phyloP scores from a whole-genome alignment of 2,888 invertebrate species.

The Diplolepis rosae region DNA sequence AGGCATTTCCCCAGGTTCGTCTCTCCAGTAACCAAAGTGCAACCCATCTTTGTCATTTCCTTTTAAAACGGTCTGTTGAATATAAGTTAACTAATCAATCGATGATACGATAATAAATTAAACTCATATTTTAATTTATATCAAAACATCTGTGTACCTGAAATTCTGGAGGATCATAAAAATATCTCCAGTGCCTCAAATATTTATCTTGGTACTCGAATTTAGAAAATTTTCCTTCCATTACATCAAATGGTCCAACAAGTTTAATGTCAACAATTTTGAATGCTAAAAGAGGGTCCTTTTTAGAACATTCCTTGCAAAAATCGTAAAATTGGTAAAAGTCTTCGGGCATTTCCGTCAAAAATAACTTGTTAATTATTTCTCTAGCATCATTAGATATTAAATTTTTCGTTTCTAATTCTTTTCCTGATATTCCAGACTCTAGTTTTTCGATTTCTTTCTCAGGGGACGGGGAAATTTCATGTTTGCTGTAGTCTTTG shows the following conservation, averaged over 20 bases:
- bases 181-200: conserved; percentile 91
- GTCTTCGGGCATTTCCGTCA: conserved; percentile 92
- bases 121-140: not conserved
- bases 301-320: conserved; percentile 77
- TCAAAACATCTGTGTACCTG: conserved; percentile 76
- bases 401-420: not conserved
- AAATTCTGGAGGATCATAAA: conserved; percentile 95
- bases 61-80: conserved; percentile 81
- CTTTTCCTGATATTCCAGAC: not conserved
- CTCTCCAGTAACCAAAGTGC: conserved; percentile 94
- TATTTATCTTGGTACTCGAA: conserved; percentile 79
- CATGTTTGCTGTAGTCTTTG: not conserved
- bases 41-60: conserved; percentile 81
- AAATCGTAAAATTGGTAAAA: conserved; percentile 91
- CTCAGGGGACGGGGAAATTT: conserved; percentile 19
- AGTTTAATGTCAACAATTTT: conserved; percentile 81
- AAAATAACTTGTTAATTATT: conserved; percentile 83
- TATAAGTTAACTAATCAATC: not conserved
- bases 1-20: conserved; percentile 84
- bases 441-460: conserved; percentile 28
- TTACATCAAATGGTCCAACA: conserved; percentile 92
- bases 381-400: conserved; percentile 73
- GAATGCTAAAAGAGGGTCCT: conserved; percentile 79
- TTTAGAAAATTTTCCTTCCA: conserved; percentile 78
- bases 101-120: conserved; percentile 3